Evolutionary conservation across 2,888 invertebrate species (phyloP), one percentile per base, ranked within the genome.

Genomic region (Phalera bucephala): DNA sequence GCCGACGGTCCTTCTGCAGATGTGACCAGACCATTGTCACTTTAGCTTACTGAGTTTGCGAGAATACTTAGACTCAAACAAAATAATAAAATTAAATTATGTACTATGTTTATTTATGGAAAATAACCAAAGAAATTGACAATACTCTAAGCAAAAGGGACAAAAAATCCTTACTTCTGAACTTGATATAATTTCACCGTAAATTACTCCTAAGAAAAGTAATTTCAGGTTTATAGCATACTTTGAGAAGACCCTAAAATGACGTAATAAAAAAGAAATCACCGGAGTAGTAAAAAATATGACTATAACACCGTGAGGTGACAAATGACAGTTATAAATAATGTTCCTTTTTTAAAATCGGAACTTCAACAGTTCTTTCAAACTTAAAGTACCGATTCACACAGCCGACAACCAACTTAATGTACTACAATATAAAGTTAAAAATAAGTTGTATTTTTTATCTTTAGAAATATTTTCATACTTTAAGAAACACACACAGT

Each of bases 341-440:
- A 45, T 33, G 33, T 39, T 29, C 41, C 36, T 45, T 44, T 48
- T 55, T 30, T n/a, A n/a, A 27, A 36, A 44, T 37, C 33, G 31
- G 36, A 52, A 43, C 41, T 53, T 53, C 29, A 59, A 49, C 49
- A 46, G 30, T 50, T 52, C 56, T 49, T 40, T 40, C 44, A 52
- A 66, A 62, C 55, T 60, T 52, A 42, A 61, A 56, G 40, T 48
- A 44, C 45, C 43, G 30, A 13, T 13, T 35, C 14, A 32, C 37
- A 42, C 42, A 46, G 39, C 33, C 28, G n/a, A 57, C 35, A 53
- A 34, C 44, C 35, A 57, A 56, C 56, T 48, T 59, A 49, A 52
- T 21, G 1, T 9, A 20, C 39, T 62, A 58, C 22, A 36, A 13
- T 33, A 44, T 63, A 64, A 34, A 53, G 59, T 52, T 62, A 46